Base-by-base conservation (phyloP, 2,113 vertebrate species). In the Tangachromis dhanisi region DNA sequence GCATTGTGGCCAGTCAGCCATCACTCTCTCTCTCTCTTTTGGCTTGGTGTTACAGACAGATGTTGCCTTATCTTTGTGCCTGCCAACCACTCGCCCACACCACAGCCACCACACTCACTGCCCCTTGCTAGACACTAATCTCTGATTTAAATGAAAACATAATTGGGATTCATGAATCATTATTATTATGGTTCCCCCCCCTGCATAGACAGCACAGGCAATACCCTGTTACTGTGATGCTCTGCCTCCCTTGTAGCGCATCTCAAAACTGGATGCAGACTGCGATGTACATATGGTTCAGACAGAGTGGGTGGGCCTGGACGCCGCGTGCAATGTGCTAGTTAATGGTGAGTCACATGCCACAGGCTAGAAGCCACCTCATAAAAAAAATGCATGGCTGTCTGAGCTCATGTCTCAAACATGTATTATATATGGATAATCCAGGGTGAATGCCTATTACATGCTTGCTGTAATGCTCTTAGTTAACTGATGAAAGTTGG, bases 161-260 rank as follows among this genome's bases (percentile, higher is more conserved):
- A 95, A 96, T 95, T 94, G 93, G 81, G 84, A 93, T 87, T 95
- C 92, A 95, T 96, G 85, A 94, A 94, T 95, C 90, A 85, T 95
- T 87, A 57, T 42, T 71, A 71, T 47, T 47, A 51, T 93, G 17
- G 4, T 49, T 6, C 19, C 1, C 12, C 16, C 10, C 12, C 14
- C 14, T 0, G 5, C 83, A 83, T 51, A 73, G 90, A 88, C 90
- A 84, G 88, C 83, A 13, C 45, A 63, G 87, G 88, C 84, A 78
- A 82, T 88, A 83, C 73, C 90, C 90, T 88, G 89, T 94, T 92
- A 91, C 80, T 53, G 88, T 93, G 93, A 94, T 92, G 89, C 91
- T 93, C 92, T 82, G 79, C 90, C 89, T 85, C 47, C 73, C 82
- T 85, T 76, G 79, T 90, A 87, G 38, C 24, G 35, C 47, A 80